phyloP scores from a whole-genome alignment of 2,888 invertebrate genomes.

The Chironomus riparius region DNA sequence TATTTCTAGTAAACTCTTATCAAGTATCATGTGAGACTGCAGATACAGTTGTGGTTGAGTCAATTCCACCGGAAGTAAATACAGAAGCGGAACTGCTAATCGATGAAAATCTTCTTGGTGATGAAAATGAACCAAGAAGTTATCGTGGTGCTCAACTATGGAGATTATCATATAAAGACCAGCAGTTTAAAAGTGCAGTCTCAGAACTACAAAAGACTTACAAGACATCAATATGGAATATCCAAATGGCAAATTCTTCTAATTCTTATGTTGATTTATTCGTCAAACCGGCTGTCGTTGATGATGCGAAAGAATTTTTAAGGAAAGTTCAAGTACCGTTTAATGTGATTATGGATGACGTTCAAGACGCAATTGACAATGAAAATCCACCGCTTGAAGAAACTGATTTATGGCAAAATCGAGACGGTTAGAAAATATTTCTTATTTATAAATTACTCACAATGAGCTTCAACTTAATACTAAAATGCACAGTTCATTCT shows the following conservation, averaged over 20 bases:
- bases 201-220: slow-evolving; percentile 48
- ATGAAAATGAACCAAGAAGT: slow-evolving; percentile 41
- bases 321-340: slow-evolving; percentile 54
- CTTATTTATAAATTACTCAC: not conserved
- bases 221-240: slow-evolving; percentile 41
- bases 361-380: slow-evolving; percentile 67
- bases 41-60: not conserved
- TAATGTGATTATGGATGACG: slow-evolving; percentile 64
- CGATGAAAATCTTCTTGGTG: slow-evolving; percentile 19
- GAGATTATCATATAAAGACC: slow-evolving; percentile 52
- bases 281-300: slow-evolving; percentile 55
- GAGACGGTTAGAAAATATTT: slow-evolving; percentile 50
- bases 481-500: slow-evolving; percentile 1
- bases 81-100: slow-evolving; percentile 3
- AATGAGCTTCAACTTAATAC: not conserved
- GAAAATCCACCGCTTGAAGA: slow-evolving; percentile 66
- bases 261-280: slow-evolving; percentile 55
- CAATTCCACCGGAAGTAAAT: not conserved
- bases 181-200: slow-evolving; percentile 47
- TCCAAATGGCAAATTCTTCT: slow-evolving; percentile 46
- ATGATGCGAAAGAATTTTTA: slow-evolving; percentile 54
- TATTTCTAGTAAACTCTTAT: not conserved
- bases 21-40: not conserved
- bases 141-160: slow-evolving; percentile 72
- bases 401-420: slow-evolving; percentile 58